A percentile compares a stretch with the other conserved stretches of the same genome.
phyloP scores from a whole-genome alignment of 2,113 vertebrate genomes.

The Festucalex cinctus region DNA sequence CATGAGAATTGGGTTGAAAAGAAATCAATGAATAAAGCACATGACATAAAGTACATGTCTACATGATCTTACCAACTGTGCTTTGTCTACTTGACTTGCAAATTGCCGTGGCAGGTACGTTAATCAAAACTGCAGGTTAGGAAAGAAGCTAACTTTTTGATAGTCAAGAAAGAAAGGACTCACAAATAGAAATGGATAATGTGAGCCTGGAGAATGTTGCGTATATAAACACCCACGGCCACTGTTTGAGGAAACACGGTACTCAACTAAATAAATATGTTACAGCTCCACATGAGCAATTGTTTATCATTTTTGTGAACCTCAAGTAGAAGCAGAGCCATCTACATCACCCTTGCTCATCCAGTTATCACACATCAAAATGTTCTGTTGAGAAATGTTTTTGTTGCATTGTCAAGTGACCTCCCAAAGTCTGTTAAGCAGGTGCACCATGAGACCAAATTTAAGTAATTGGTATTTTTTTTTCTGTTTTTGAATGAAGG shows the following conservation, averaged over 20 bases:
- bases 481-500: not conserved
- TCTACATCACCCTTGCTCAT: not conserved
- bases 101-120: too few relatives aligned
- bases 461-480: not conserved
- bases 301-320: not conserved
- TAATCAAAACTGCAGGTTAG: too few relatives aligned
- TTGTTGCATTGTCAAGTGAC: not conserved
- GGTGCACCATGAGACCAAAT: not conserved
- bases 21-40: too few relatives aligned
- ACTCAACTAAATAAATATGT: not conserved
- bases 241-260: not conserved
- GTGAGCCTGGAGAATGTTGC: not conserved
- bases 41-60: too few relatives aligned
- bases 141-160: too few relatives aligned
- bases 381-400: not conserved
- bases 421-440: too few relatives aligned
- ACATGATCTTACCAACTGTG: too few relatives aligned
- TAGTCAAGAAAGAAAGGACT: too few relatives aligned
- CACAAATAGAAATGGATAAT: not conserved
- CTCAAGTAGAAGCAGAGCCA: not conserved
- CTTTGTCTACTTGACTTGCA: too few relatives aligned
- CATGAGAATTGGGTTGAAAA: too few relatives aligned
- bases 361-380: not conserved
- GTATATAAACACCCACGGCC: not conserved
- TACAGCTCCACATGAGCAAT: not conserved